Evolutionary conservation across 1,140 invertebrate species (phyloP), one percentile per base, ranked within the genome.

Genomic region (Hyles euphorbiae): DNA sequence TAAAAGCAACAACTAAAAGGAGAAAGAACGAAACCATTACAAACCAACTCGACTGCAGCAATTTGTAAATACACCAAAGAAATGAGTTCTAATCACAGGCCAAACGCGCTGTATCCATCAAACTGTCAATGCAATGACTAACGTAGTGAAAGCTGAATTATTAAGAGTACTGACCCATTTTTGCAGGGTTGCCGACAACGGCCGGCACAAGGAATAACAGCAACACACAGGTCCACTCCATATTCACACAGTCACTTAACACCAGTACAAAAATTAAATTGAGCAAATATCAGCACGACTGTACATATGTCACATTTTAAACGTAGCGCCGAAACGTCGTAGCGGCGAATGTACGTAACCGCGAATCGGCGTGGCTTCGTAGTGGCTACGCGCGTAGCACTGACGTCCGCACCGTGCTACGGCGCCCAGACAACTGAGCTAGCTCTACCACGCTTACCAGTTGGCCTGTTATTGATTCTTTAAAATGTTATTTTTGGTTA

Each of bases 401-500:
- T 48, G 50, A 66, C 78, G 74, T 65, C 74, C 76, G 70, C 36
- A 49, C 76, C 54, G 57, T 60, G 52, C 74, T 67, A 68, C 70
- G 72, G 68, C 71, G 66, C 72, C 79, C 70, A 74, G 76, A 76
- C 73, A 70, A 86, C 83, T 86, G 72, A 78, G 67, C 60, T 44
- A 60, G 71, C 71, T 72, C 68, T 67, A 66, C 60, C 72, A 68
- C 70, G 65, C 70, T 75, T 68, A 47, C 62, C 51, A 70, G 65
- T 71, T 60, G 72, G 50, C 67, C 4, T 82, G 66, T 81, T 86
- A 86, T 86, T 86, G 83, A 86, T 86, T 86, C 83, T 83, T 82
- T 82, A 81, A 86, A 84, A 83, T 83, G 83, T 82, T 83, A 83
- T 86, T 86, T 82, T 82, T 79, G 79, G 80, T 67, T 63, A 82